phyloP scores from a whole-genome alignment of 2,113 vertebrate genomes.

The Chiloscyllium plagiosum region DNA sequence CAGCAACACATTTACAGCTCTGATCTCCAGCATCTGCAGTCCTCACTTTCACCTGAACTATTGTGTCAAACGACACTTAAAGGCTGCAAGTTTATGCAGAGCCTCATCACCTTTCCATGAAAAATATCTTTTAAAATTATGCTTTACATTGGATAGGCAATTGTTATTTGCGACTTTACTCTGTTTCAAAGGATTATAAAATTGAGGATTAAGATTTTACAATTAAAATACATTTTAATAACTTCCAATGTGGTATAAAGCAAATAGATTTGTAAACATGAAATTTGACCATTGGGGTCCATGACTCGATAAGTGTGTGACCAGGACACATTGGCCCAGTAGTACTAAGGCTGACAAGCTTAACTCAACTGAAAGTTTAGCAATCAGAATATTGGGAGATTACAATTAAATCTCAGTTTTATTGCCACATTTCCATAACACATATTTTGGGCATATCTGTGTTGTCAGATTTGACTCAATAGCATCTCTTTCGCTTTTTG shows the following conservation, averaged over 20 bases:
- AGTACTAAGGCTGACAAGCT: background rate
- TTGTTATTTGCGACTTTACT: background rate
- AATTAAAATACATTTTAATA: background rate
- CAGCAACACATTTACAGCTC: too few relatives aligned
- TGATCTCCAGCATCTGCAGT: too few relatives aligned
- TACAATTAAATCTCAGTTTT: background rate
- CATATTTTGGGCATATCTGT: background rate
- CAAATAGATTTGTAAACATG: background rate
- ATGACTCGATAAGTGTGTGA: too few relatives aligned
- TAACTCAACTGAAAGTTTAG: background rate
- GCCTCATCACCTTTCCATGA: background rate
- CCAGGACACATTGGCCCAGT: background rate
- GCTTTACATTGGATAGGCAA: background rate
- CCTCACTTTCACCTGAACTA: background rate
- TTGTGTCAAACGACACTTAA: background rate
- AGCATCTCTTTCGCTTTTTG: background rate
- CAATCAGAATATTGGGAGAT: background rate
- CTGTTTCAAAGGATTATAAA: background rate
- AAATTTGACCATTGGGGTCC: background rate
- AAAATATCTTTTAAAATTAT: background rate
- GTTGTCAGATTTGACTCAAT: background rate
- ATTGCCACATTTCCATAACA: background rate
- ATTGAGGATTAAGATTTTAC: background rate
- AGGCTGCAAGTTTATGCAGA: background rate
- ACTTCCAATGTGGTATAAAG: background rate